Conservation (phyloP, 2,797 vertebrate genomes). For the Mormyrops attenuatus region DNA sequence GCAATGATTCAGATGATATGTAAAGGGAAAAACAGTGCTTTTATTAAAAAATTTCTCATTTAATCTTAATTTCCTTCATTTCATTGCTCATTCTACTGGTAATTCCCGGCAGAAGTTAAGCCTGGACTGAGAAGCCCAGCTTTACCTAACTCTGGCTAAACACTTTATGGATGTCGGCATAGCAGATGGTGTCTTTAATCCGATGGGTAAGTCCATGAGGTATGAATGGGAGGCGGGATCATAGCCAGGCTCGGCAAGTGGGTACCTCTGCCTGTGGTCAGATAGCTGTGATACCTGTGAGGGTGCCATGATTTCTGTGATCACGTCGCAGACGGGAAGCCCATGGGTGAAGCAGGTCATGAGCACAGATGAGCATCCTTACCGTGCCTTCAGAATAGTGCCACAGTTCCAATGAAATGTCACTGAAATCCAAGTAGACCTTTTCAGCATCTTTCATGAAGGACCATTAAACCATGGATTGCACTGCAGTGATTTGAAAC, state of each 20-base stretch:
- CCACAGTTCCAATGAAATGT: not conserved
- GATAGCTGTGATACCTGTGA: not conserved
- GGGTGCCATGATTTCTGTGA: not conserved
- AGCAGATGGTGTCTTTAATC: not conserved
- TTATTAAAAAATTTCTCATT: not conserved
- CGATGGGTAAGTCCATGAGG: not conserved
- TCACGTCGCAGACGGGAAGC: not conserved
- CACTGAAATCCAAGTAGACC: not conserved
- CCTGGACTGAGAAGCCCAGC: not conserved
- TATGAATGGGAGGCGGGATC: not conserved
- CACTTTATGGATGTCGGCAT: not conserved
- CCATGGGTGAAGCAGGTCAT: not conserved
- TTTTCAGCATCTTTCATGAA: not conserved
- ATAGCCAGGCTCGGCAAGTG: not conserved
- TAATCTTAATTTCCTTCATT: not conserved
- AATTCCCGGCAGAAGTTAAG: not conserved
- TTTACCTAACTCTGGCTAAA: not conserved
- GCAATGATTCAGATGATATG: not conserved
- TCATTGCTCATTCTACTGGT: not conserved
- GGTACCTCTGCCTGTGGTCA: not conserved
- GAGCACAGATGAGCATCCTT: not conserved
- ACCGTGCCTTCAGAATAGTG: not conserved
- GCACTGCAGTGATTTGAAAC: not conserved
- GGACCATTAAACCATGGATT: not conserved
- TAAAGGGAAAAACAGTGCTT: not conserved